Evolutionary conservation across 2,888 invertebrate genomes (phyloP).

Genomic region (Nomada ruficornis): DNA sequence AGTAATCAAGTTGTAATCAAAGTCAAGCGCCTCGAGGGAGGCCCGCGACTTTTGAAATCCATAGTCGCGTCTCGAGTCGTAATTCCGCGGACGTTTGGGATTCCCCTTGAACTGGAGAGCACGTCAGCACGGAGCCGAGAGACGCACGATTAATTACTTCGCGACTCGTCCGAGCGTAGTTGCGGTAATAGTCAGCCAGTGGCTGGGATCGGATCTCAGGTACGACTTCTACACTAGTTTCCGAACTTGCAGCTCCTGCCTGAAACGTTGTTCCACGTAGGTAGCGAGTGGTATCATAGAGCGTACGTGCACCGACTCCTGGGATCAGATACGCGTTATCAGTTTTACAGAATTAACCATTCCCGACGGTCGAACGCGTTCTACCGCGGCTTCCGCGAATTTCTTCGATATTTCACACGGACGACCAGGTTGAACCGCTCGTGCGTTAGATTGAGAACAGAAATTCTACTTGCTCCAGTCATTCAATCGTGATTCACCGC

Average conservation of each 20-base stretch:
- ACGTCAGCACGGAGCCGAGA: slow-evolving; percentile 60
- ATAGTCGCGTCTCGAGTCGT: slow-evolving; percentile 29
- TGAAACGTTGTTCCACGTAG: slow-evolving; percentile 51
- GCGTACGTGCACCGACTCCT: slow-evolving; percentile 45
- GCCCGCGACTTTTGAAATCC: slow-evolving; percentile 52
- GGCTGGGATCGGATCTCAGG: slow-evolving; percentile 49
- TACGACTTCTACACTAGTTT: slow-evolving; percentile 56
- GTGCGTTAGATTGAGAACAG: not conserved
- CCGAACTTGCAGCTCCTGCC: slow-evolving; percentile 52
- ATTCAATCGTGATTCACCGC: not conserved
- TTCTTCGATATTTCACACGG: slow-evolving; percentile 47
- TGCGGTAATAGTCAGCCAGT: slow-evolving; percentile 51
- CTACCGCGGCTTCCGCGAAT: not conserved
- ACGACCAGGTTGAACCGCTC: slow-evolving; percentile 22
- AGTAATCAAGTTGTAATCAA: slow-evolving; percentile 32
- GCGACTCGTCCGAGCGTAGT: slow-evolving; percentile 56
- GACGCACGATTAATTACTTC: slow-evolving; percentile 71
- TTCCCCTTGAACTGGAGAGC: slow-evolving; percentile 61
- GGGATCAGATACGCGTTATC: slow-evolving; percentile 55
- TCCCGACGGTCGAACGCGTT: slow-evolving; percentile 1
- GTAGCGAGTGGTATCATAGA: slow-evolving; percentile 29
- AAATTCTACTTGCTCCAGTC: slow-evolving; percentile 3
- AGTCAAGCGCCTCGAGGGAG: not conserved
- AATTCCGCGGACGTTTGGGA: slow-evolving; percentile 67
- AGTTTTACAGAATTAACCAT: slow-evolving; percentile 55